Evolutionary conservation across 2,113 vertebrate genomes (phyloP).

Genomic region (Calidris pugnax): DNA sequence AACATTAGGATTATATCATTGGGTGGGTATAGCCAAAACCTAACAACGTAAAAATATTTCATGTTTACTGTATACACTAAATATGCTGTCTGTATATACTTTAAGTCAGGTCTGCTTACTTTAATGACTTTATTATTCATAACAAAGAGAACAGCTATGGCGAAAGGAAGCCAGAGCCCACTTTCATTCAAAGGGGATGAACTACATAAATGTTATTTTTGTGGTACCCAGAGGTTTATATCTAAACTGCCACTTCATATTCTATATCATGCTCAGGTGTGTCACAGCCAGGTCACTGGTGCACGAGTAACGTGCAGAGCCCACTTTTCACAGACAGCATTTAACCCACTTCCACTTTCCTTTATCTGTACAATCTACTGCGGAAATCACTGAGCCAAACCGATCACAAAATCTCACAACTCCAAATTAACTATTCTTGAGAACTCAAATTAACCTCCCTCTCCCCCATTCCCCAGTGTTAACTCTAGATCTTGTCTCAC

Average conservation of each 20-base stretch:
- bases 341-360: neutral
- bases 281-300: neutral
- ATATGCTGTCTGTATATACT: neutral
- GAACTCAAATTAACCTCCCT: neutral
- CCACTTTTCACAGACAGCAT: neutral
- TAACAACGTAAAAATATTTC: neutral
- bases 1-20: neutral
- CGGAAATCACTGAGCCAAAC: neutral
- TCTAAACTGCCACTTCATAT: neutral
- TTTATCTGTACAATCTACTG: neutral
- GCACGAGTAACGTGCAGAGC: neutral
- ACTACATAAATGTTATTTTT: neutral
- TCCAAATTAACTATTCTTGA: neutral
- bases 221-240: neutral
- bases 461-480: neutral
- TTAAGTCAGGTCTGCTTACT: neutral
- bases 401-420: neutral
- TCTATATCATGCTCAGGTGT: neutral
- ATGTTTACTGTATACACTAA: neutral
- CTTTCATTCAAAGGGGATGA: neutral
- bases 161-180: neutral
- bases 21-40: neutral
- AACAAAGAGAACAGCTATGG: neutral
- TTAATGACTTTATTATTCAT: neutral
- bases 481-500: neutral